Conservation (phyloP, 2,113 vertebrate genomes). For the Petroica traversi region DNA sequence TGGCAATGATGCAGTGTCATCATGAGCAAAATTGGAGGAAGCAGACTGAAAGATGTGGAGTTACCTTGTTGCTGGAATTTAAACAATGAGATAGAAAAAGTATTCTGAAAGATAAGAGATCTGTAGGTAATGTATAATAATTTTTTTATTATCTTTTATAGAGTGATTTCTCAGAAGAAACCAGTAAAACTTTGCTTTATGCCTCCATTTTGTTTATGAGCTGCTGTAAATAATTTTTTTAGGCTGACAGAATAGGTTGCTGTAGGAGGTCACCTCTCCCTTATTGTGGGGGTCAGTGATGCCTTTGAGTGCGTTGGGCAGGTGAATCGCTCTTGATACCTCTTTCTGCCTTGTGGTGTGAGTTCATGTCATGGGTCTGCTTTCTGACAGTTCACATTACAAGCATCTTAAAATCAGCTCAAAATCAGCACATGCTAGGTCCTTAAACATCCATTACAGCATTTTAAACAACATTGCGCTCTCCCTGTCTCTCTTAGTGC, state of each 20-base stretch:
- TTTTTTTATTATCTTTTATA: not conserved
- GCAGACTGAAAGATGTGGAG: not conserved
- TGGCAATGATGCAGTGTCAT: not conserved
- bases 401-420: not conserved
- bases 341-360: not conserved
- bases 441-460: not conserved
- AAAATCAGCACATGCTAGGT: not conserved
- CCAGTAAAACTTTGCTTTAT: not conserved
- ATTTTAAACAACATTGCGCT: not conserved
- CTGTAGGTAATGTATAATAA: not conserved
- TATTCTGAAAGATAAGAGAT: not conserved
- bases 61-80: not conserved
- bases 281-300: not conserved
- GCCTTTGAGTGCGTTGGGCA: not conserved
- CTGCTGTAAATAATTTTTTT: not conserved
- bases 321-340: not conserved
- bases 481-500: not conserved
- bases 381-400: not conserved
- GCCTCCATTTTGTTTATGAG: not conserved
- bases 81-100: not conserved
- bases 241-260: not conserved
- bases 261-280: not conserved
- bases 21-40: not conserved
- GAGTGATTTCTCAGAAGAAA: not conserved
- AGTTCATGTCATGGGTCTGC: not conserved